Base-by-base conservation (phyloP, 1,140 invertebrate genomes). In the Bombus difficillimus region DNA sequence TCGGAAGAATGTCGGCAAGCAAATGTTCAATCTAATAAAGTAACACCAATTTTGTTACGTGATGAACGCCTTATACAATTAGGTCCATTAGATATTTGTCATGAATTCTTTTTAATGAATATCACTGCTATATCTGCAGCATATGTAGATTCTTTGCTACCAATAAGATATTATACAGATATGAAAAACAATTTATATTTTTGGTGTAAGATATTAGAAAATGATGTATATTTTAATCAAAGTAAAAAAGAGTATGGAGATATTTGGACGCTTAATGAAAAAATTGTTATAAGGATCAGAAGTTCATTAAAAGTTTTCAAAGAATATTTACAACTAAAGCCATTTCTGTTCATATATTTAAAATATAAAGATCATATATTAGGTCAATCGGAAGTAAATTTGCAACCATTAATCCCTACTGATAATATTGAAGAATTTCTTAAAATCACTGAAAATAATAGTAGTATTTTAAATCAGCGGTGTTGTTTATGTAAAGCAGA, bases 31-130 rank as follows among this genome's bases (percentile, higher is more conserved):
- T 71, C 0, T 72, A 43, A 81, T 66, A 72, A 81, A 57, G 74
- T 92, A 81, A 76, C 78, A 80, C 94, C 94, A 59, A 82, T 88
- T 83, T 87, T 95, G 32, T 62, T 94, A 57, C 79, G 89, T 68
- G 90, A 95, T 64, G 93, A 95, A 72, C 89, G 90, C 80, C 85
- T 95, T n/a, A 94, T 95, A 85, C 94, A 95, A 83, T 87, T 95
- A 53, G 94, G 94, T 1, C 89, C 94, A 39, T 25, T 92, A 81
- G 83, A 91, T 13, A 89, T 72, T 68, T 95, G 93, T 76, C 85
- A 89, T 43, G 91, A 93, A 66, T 87, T 94, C 82, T 95, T 95
- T 88, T 39, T 93, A 10, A 86, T 95, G 34, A 92, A 85, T 81
- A 93, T 95, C 66, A 92, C 81, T 74, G 86, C 92, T 32, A 90